Percentiles rank a stretch among this genome's conserved stretches.
Evolutionary conservation across 2,113 vertebrate genomes (phyloP).

Genomic region (Urocitellus parryii): DNA sequence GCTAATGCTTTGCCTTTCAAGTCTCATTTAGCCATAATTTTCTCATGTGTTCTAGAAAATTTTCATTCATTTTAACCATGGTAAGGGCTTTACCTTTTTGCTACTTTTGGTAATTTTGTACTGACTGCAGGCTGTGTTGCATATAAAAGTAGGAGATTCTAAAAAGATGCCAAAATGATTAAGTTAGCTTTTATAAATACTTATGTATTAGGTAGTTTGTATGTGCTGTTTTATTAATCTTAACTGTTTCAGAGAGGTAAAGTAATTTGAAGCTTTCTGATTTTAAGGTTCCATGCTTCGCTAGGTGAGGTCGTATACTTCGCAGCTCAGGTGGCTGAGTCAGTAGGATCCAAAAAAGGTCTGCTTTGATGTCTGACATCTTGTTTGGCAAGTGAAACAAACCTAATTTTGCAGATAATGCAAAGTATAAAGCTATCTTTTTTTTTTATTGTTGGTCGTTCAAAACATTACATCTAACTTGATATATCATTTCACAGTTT

Average conservation of each 20-base stretch:
- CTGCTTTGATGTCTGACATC: slow-evolving; percentile 25
- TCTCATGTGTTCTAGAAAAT: not conserved
- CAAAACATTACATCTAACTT: too few relatives aligned
- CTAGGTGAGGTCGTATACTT: too few relatives aligned
- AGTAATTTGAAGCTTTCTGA: not conserved
- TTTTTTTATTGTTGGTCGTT: too few relatives aligned
- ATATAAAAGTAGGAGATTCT: slow-evolving; percentile 6
- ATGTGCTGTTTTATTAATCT: not conserved
- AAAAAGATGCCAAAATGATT: slow-evolving; percentile 27
- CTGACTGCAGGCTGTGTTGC: not conserved
- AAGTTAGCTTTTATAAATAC: not conserved
- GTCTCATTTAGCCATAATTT: not conserved
- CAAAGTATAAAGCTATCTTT: slow-evolving; percentile 36
- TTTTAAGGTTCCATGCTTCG: not conserved
- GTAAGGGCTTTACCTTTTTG: not conserved
- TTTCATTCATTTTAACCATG: slow-evolving; percentile 26
- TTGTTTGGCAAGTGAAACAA: slow-evolving; percentile 19
- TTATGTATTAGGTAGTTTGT: not conserved
- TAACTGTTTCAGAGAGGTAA: slow-evolving; percentile 52
- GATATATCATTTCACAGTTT: too few relatives aligned
- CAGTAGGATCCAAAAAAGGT: too few relatives aligned
- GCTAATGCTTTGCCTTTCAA: not conserved
- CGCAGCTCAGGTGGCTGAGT: too few relatives aligned
- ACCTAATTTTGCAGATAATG: slow-evolving; percentile 1
- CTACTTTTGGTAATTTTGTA: not conserved